phyloP scores from a whole-genome alignment of 2,797 vertebrate genomes.

The Parauchenoglanis ngamensis region DNA sequence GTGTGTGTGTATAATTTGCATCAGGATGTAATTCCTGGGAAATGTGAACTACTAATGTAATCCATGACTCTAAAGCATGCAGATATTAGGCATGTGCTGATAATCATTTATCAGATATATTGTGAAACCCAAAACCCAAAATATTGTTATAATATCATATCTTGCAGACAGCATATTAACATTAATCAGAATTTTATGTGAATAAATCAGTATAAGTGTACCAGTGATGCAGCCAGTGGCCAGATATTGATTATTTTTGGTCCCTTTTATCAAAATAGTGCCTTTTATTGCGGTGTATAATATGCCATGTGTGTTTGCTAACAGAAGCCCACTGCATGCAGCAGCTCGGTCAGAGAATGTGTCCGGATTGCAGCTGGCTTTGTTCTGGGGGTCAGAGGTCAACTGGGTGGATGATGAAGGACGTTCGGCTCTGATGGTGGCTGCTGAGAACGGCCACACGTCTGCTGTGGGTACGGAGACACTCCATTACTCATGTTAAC shows the following conservation, averaged over 20 bases:
- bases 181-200: background rate
- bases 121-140: background rate
- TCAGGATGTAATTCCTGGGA: background rate
- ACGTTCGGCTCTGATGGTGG: constrained; percentile 91
- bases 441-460: constrained; percentile 89
- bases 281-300: background rate
- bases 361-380: constrained; percentile 88
- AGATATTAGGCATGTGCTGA: background rate
- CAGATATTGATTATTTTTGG: background rate
- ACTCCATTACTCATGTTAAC: background rate
- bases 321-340: constrained; percentile 93
- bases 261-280: background rate
- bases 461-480: constrained; percentile 84
- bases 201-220: background rate
- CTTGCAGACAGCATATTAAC: background rate
- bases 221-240: background rate
- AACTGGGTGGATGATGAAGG: constrained; percentile 85
- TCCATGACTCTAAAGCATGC: background rate
- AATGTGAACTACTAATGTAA: background rate
- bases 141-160: background rate
- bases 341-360: constrained; percentile 92
- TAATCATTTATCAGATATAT: background rate
- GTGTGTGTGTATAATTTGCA: background rate
- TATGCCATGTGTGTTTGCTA: constrained; percentile 2
- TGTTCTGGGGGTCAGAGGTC: constrained; percentile 89